Conservation (phyloP, 2,113 vertebrate genomes). For the Sphaerodactylus townsendi region DNA sequence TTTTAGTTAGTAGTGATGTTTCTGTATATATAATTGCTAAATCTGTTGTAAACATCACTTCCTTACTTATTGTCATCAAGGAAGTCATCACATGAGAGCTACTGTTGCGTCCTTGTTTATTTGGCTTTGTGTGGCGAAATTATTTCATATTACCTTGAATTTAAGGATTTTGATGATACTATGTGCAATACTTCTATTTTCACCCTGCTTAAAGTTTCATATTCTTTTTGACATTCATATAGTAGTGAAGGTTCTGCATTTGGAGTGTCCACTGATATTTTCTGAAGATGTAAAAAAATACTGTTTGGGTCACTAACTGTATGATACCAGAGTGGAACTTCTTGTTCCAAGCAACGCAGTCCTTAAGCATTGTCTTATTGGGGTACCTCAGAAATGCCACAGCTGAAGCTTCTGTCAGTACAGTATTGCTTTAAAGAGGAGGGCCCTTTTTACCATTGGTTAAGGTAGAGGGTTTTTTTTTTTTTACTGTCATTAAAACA, state of each 20-base stretch:
- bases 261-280: neutral
- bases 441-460: neutral
- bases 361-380: neutral
- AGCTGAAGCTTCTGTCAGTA: too few species aligned
- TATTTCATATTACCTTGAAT: neutral
- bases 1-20: neutral
- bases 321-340: neutral
- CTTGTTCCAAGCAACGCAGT: neutral
- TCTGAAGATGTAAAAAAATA: neutral
- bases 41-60: neutral
- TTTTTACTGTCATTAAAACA: neutral
- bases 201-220: neutral
- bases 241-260: neutral
- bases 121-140: conserved; percentile 41
- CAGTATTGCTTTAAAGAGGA: neutral
- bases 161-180: neutral
- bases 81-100: conserved; percentile 32
- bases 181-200: neutral
- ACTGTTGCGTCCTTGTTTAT: conserved; percentile 27
- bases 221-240: neutral
- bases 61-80: neutral
- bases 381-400: neutral
- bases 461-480: too few species aligned
- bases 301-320: neutral
- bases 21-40: conserved; percentile 53